These are phyloP conservation scores for Leiothrix lutea DNA, from an alignment of 2,113 vertebrate species.

Conservation along the genomic window DNA sequence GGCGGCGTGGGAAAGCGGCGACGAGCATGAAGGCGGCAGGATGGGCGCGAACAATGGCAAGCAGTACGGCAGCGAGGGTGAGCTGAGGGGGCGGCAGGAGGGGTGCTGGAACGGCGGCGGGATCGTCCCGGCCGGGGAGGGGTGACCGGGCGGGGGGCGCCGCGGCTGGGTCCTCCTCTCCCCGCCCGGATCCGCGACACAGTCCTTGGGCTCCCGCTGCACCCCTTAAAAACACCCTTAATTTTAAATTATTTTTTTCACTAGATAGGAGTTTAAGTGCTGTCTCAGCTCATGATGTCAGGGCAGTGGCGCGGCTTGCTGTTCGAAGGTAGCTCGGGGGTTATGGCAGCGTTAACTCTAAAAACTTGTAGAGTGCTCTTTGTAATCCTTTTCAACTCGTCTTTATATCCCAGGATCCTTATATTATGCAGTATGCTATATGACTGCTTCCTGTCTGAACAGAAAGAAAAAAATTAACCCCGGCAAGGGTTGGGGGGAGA, in stretches of 20 bases:
- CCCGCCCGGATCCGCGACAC: background rate
- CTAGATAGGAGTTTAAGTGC: background rate
- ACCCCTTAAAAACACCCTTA: background rate
- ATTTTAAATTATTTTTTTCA: background rate
- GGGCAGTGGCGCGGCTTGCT: background rate
- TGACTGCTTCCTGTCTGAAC: constrained; percentile 80
- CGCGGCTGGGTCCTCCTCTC: too few species aligned
- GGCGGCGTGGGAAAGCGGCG: constrained; percentile 52
- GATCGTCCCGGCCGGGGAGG: background rate
- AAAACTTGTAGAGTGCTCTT: background rate
- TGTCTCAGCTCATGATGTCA: background rate
- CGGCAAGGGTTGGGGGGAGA: constrained; percentile 33
- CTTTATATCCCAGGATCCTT: constrained; percentile 42
- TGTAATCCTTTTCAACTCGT: constrained; percentile 43
- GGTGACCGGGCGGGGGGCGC: background rate
- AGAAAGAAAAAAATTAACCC: constrained; percentile 40
- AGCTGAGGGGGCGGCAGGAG: constrained; percentile 27
- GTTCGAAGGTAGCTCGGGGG: background rate
- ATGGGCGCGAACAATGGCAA: constrained; percentile 99
- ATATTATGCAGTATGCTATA: constrained; percentile 48
- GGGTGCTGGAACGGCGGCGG: too few species aligned
- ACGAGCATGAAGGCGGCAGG: constrained; percentile 87
- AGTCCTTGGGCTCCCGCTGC: background rate
- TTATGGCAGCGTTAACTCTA: background rate
- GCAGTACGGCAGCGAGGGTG: constrained; percentile 95